Evolutionary conservation across 2,888 invertebrate genomes (phyloP), one percentile per base, ranked within the genome.

Genomic region (Venusia cambrica): DNA sequence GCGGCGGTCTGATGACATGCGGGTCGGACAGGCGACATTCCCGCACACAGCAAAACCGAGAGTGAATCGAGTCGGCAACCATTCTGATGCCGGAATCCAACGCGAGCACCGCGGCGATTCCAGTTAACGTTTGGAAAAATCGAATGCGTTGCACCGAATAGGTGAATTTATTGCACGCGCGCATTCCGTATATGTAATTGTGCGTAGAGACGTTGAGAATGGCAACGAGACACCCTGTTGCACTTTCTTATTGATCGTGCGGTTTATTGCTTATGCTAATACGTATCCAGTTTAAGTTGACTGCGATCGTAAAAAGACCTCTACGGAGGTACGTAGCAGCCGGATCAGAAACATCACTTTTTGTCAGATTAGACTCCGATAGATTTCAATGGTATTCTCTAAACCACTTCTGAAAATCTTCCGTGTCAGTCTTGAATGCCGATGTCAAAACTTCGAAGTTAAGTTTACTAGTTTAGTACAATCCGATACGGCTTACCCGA

Each of bases 1-100:
- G 20, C n/a, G 5, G 21, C 17, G 15, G 24, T 20, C 29, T 30
- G 20, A 12, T 41, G 38, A 41, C 41, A 41, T 24, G 37, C 43
- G 37, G 45, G 36, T 39, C 56, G 57, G 60, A 48, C 56, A 37
- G 60, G 66, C 57, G 71, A 70, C 72, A 73, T 73, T 73, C 75
- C n/a, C 70, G 54, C 45, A 43, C 51, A 52, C 54, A 58, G 64
- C 58, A 75, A 73, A 74, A 75, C 55, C 66, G 73, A 75, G 75
- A 75, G 76, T 74, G 62, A 54, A 51, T 48, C 52, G 51, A 51
- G 58, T 62, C 57, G 61, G 61, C 40, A 62, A 47, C 62, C 53
- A 61, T 51, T 56, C 54, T 54, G 56, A 64, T 59, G 61, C 61
- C 56, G 59, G 60, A 62, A 62, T 67, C 48, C 45, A 33, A 28